Percentiles rank a stretch among this genome's conserved stretches.
Conservation (phyloP, 2,888 invertebrate genomes). For the Standfussiana lucernea region DNA sequence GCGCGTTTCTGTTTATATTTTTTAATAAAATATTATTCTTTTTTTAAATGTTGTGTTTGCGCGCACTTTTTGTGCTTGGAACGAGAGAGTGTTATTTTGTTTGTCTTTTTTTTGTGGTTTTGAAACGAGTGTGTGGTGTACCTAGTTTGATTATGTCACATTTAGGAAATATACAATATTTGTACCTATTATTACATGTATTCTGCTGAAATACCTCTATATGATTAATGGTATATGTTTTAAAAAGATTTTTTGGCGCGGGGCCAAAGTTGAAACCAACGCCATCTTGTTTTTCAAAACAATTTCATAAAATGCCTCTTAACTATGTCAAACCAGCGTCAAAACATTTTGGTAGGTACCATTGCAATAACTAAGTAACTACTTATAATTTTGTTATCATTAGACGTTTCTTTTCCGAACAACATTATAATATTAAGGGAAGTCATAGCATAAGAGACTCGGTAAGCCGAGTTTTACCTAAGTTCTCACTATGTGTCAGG, state of each 20-base stretch:
- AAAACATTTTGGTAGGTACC: neutral
- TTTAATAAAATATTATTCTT: slow-evolving; percentile 63
- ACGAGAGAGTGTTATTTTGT: neutral
- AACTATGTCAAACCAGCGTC: neutral
- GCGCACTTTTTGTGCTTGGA: slow-evolving; percentile 2
- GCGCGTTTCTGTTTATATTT: slow-evolving; percentile 73
- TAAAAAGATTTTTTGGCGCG: neutral
- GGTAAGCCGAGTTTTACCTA: neutral
- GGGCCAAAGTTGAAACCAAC: neutral
- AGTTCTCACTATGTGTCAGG: neutral
- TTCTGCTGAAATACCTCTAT: neutral
- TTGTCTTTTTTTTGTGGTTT: slow-evolving; percentile 1
- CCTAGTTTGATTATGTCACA: neutral
- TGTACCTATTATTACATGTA: neutral
- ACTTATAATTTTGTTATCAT: neutral
- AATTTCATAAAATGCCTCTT: neutral
- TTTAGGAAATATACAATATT: neutral
- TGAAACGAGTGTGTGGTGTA: neutral
- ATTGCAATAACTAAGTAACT: neutral
- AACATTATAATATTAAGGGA: neutral
- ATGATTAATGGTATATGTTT: neutral
- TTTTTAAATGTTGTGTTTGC: slow-evolving; percentile 38
- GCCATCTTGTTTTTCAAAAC: neutral
- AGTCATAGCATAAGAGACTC: too few species aligned
- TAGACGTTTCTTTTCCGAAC: neutral